phyloP scores from a whole-genome alignment of 1,140 invertebrate species.

The Ridgeia piscesae region DNA sequence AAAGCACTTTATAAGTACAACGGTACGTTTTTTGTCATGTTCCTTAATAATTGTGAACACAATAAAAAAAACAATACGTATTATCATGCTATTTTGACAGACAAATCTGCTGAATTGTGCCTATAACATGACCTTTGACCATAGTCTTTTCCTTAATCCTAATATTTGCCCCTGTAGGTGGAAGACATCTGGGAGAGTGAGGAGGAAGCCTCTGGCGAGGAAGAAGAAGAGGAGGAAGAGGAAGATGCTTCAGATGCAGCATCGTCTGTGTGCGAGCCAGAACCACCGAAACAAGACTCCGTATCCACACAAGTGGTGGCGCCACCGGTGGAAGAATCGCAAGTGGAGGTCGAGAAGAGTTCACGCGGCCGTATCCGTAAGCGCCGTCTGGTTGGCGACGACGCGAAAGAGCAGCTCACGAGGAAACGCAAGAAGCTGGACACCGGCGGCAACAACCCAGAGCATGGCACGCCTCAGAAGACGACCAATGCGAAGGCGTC shows the following conservation, averaged over 20 bases:
- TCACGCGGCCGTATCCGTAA: slow-evolving; percentile 48
- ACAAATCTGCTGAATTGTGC: no score
- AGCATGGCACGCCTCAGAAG: not conserved
- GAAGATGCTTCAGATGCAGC: slow-evolving; percentile 26
- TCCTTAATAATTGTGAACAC: no score
- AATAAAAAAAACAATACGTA: no score
- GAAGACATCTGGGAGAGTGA: slow-evolving; percentile 28
- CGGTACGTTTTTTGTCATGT: no score
- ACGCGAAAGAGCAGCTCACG: slow-evolving; percentile 40
- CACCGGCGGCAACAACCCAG: not conserved
- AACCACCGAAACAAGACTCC: slow-evolving; percentile 25
- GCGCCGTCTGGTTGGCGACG: slow-evolving; percentile 49
- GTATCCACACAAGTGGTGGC: not conserved
- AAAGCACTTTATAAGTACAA: no score
- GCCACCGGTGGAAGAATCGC: slow-evolving; percentile 33
- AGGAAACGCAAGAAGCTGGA: not conserved
- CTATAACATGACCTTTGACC: not conserved
- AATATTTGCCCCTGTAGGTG: not conserved
- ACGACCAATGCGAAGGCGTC: not conserved
- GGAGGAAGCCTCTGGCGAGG: slow-evolving; percentile 32
- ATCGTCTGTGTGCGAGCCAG: slow-evolving; percentile 29
- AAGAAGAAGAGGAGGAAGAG: slow-evolving; percentile 26
- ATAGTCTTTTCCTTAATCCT: not conserved
- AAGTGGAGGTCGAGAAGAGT: slow-evolving; percentile 29
- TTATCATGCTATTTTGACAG: no score